Conservation (phyloP, 2,113 vertebrate genomes). For the Gnathonemus echidnorhynchus region DNA sequence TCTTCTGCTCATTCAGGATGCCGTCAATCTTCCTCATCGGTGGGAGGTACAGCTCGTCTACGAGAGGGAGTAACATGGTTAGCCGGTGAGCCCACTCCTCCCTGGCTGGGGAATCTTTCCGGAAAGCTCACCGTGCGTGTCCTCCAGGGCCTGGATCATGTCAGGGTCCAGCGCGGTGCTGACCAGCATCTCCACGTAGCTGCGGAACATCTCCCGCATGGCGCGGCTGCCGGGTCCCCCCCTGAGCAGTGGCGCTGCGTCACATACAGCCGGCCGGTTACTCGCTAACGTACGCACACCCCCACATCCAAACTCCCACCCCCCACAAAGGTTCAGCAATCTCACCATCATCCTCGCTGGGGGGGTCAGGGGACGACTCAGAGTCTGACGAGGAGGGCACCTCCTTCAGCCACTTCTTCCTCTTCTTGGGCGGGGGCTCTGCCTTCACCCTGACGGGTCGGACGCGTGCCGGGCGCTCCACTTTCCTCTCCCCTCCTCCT, state of each 20-base stretch:
- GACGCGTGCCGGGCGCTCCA: constrained; percentile 56
- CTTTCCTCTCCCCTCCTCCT: constrained; percentile 40
- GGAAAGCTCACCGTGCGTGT: constrained; percentile 70
- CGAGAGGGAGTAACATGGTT: neutral
- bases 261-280: neutral
- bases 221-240: constrained; percentile 77
- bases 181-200: constrained; percentile 90
- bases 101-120: neutral
- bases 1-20: constrained; percentile 75
- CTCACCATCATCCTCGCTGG: constrained; percentile 81
- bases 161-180: constrained; percentile 86
- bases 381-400: constrained; percentile 75
- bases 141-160: constrained; percentile 90
- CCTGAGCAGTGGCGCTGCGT: constrained; percentile 53
- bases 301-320: neutral
- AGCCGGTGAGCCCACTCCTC: neutral
- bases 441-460: constrained; percentile 71
- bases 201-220: constrained; percentile 90
- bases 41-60: constrained; percentile 75
- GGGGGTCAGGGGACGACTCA: constrained; percentile 71
- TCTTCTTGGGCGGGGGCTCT: constrained; percentile 83
- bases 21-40: constrained; percentile 78
- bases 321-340: neutral
- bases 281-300: neutral
- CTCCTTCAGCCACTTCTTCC: constrained; percentile 86